Conservation (phyloP, 2,797 vertebrate genomes). For the Picus viridis region DNA sequence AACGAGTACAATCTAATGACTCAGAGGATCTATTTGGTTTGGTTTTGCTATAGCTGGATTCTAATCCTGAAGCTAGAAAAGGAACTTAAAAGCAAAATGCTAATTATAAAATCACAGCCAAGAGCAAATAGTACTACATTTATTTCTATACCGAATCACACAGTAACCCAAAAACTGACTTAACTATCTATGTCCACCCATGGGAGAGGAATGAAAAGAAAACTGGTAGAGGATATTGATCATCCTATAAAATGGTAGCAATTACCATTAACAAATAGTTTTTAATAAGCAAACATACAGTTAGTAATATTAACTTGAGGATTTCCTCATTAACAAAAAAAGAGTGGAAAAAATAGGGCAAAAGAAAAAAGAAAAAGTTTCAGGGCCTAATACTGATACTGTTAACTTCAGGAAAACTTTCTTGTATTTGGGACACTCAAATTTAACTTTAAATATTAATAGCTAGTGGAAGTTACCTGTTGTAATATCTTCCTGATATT, state of each 20-base stretch:
- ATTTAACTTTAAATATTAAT: neutral
- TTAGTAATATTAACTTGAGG: neutral
- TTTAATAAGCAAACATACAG: constrained; percentile 39
- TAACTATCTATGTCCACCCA: constrained; percentile 40
- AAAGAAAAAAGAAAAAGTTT: neutral
- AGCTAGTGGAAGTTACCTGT: neutral
- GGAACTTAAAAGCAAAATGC: constrained; percentile 52
- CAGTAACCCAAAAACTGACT: constrained; percentile 33
- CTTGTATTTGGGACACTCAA: neutral
- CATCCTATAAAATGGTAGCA: constrained; percentile 41
- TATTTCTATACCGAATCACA: constrained; percentile 22
- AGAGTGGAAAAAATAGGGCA: fast-evolving
- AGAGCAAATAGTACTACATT: constrained; percentile 20
- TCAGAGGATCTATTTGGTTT: neutral
- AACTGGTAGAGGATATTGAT: constrained; percentile 19
- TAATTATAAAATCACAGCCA: constrained; percentile 63
- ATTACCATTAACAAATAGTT: constrained; percentile 59
- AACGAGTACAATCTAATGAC: neutral
- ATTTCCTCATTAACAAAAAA: neutral
- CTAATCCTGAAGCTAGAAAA: constrained; percentile 30
- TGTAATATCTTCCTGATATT: neutral
- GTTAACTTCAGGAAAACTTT: neutral
- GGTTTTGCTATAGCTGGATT: constrained; percentile 11
- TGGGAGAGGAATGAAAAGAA: constrained; percentile 40
- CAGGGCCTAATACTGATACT: neutral